phyloP scores from a whole-genome alignment of 2,888 invertebrate species.

The Drosophila cognata region DNA sequence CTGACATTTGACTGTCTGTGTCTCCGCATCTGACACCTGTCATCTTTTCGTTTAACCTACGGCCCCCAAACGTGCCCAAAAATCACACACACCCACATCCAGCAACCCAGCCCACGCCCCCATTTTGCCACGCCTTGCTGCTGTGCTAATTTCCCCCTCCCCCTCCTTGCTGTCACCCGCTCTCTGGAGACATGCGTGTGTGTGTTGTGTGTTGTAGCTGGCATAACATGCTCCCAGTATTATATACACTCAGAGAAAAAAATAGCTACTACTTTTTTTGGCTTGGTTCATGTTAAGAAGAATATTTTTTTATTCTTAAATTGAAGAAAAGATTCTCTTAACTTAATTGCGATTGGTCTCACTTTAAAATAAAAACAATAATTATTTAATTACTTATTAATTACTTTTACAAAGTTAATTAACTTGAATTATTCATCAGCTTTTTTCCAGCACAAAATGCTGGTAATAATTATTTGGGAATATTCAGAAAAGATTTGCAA shows the following conservation, averaged over 20 bases:
- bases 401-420: not conserved
- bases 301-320: not conserved
- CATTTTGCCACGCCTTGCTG: slow-evolving; percentile 9
- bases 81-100: not conserved
- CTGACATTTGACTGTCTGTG: slow-evolving; percentile 48
- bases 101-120: not conserved
- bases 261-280: not conserved
- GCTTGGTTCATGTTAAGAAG: not conserved
- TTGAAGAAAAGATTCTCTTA: too few relatives aligned
- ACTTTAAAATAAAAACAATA: not conserved
- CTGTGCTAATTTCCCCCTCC: slow-evolving; percentile 59
- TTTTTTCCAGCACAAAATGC: not conserved
- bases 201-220: slow-evolving; percentile 31
- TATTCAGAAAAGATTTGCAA: not conserved
- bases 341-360: not conserved
- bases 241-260: not conserved
- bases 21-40: slow-evolving; percentile 76
- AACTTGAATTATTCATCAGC: too few relatives aligned
- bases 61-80: slow-evolving; percentile 14
- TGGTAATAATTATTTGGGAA: not conserved
- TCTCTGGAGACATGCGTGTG: slow-evolving; percentile 19
- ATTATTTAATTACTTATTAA: not conserved
- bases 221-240: slow-evolving; percentile 41
- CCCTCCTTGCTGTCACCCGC: not conserved
- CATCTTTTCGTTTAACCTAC: slow-evolving; percentile 76